Conservation (phyloP, 2,797 vertebrate genomes). For the Parauchenoglanis ngamensis region DNA sequence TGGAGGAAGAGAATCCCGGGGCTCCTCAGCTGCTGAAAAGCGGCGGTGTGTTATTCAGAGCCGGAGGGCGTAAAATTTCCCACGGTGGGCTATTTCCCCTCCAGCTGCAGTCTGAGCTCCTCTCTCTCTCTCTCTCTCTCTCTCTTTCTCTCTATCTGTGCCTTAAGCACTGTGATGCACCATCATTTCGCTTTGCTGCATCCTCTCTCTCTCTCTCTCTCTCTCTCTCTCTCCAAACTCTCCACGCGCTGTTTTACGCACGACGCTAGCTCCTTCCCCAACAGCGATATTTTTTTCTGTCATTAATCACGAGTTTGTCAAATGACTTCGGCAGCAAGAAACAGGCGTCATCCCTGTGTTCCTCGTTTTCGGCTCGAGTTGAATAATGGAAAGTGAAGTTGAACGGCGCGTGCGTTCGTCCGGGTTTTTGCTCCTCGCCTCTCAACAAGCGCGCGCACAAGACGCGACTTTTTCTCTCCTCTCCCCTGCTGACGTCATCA, state of each 20-base stretch:
- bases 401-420: background rate
- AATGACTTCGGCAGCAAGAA: background rate
- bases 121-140: constrained; percentile 16
- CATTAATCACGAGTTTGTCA: constrained; percentile 10
- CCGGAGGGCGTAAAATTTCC: constrained; percentile 39
- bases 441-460: constrained; percentile 16
- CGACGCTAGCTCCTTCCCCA: constrained; percentile 8
- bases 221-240: constrained; percentile 32
- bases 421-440: background rate
- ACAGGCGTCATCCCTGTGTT: background rate
- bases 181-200: constrained; percentile 63
- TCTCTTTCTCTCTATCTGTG: background rate
- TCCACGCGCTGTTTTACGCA: constrained; percentile 23
- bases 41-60: constrained; percentile 15
- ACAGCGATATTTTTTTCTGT: constrained; percentile 19
- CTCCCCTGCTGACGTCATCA: constrained; percentile 64
- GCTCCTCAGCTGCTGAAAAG: constrained; percentile 8
- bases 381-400: constrained; percentile 1
- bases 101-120: constrained; percentile 53
- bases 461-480: constrained; percentile 30
- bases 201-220: constrained; percentile 16
- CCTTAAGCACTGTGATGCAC: constrained; percentile 54
- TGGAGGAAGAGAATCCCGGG: constrained; percentile 14
- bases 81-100: constrained; percentile 41
- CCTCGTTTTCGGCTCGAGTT: background rate